Percentiles rank a stretch among this genome's conserved stretches.
Evolutionary conservation across 2,113 vertebrate genomes (phyloP).

Genomic region (Cheilinus undulatus): DNA sequence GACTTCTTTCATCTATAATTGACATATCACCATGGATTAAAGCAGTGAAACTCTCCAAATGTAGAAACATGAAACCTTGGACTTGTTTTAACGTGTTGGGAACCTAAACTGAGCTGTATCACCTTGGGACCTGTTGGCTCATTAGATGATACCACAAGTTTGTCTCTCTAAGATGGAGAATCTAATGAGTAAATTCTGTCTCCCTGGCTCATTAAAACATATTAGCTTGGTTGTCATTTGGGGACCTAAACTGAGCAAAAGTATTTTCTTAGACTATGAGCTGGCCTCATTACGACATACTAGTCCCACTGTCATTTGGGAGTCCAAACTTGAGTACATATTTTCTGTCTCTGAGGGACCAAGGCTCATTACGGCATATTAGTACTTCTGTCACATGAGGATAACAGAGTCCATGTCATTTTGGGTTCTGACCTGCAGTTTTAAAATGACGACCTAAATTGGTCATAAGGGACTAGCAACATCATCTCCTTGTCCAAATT

Average conservation of each 20-base stretch:
- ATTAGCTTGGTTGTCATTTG: slow-evolving; percentile 46
- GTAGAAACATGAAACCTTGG: slow-evolving; percentile 13
- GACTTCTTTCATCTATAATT: slow-evolving; percentile 27
- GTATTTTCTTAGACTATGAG: slow-evolving; percentile 11
- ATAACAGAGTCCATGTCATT: slow-evolving; percentile 45
- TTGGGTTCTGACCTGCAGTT: slow-evolving; percentile 49
- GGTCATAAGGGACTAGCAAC: slow-evolving; percentile 30
- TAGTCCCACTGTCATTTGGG: slow-evolving; percentile 38
- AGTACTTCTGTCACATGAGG: slow-evolving; percentile 48
- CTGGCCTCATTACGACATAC: slow-evolving; percentile 47
- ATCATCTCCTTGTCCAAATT: slow-evolving; percentile 42
- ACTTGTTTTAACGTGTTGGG: slow-evolving; percentile 24
- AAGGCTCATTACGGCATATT: slow-evolving; percentile 62
- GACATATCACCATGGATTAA: slow-evolving; percentile 21
- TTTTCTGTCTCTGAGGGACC: slow-evolving; percentile 33
- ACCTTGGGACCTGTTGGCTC: slow-evolving; percentile 39
- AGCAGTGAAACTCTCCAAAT: slow-evolving; percentile 1
- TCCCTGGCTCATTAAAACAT: slow-evolving; percentile 50
- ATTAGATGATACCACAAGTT: slow-evolving; percentile 28
- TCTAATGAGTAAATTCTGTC: slow-evolving; percentile 23
- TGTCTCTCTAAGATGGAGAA: slow-evolving; percentile 8
- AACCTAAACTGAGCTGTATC: slow-evolving; percentile 20
- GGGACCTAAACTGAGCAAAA: slow-evolving; percentile 33
- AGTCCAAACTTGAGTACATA: slow-evolving; percentile 30
- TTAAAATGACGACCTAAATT: slow-evolving; percentile 35